Percentiles rank a stretch among this genome's conserved stretches.
These are phyloP conservation scores for Drosophila seguyi DNA, from an alignment of 1,140 invertebrate genomes.

Conservation along the genomic window DNA sequence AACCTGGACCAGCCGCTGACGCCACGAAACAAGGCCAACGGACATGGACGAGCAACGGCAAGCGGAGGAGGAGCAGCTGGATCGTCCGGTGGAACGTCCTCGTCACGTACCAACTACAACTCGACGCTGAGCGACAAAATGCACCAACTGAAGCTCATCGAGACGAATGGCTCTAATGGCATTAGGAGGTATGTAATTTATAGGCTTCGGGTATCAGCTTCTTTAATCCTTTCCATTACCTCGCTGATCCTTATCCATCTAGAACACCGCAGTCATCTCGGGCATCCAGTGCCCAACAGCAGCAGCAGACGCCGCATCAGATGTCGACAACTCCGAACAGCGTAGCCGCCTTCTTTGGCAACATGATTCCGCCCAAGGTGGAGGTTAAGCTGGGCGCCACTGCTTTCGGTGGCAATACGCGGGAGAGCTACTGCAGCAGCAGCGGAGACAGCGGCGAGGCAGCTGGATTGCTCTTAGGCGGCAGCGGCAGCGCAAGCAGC, in stretches of 20 bases:
- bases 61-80: conserved; percentile 1
- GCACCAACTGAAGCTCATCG: conserved; percentile 65
- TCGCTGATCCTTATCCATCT: not conserved
- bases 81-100: conserved; percentile 4
- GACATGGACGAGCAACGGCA: conserved; percentile 3
- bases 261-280: conserved; percentile 68
- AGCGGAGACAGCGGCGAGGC: conserved; percentile 62
- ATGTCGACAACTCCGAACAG: conserved; percentile 66
- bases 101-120: conserved; percentile 17
- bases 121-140: conserved; percentile 68
- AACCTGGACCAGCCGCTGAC: conserved; percentile 49
- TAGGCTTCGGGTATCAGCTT: not conserved
- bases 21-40: conserved; percentile 44
- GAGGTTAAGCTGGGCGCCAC: conserved; percentile 73
- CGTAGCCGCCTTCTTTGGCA: conserved; percentile 82
- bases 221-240: not conserved
- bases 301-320: conserved; percentile 37
- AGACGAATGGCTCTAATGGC: conserved; percentile 52
- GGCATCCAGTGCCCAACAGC: conserved; percentile 56
- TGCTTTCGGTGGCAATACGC: conserved; percentile 28
- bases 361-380: conserved; percentile 81
- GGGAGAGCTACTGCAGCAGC: conserved; percentile 69
- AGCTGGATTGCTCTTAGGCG: not conserved
- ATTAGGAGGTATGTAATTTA: conserved; percentile 31
- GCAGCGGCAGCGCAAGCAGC: conserved; percentile 5